Percentiles rank a stretch among this genome's conserved stretches.
These are phyloP conservation scores for Lasioglossum villosulum DNA, from an alignment of 2,888 invertebrate species.

Conservation along the genomic window DNA sequence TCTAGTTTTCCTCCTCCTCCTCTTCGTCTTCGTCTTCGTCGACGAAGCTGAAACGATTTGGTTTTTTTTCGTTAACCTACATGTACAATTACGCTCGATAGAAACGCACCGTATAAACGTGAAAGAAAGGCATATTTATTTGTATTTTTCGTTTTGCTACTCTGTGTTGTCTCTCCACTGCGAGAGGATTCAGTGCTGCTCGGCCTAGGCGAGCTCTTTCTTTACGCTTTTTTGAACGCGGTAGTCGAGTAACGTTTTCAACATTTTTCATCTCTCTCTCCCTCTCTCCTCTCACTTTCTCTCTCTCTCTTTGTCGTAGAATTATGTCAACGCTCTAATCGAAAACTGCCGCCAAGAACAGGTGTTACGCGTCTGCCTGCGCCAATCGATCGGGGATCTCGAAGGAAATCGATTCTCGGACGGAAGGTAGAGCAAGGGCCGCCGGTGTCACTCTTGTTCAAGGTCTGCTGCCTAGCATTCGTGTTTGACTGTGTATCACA, in stretches of 20 bases:
- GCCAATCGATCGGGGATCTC: conserved; percentile 36
- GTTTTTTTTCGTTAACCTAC: conserved; percentile 30
- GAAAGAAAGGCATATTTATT: conserved; percentile 58
- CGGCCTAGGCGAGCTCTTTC: conserved; percentile 36
- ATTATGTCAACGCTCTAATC: not conserved
- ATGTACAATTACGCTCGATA: conserved; percentile 51
- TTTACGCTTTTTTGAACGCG: conserved; percentile 15
- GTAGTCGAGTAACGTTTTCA: not conserved
- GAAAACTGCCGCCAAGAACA: conserved; percentile 31
- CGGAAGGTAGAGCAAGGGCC: conserved; percentile 70
- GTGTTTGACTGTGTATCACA: not conserved
- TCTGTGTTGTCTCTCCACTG: conserved; percentile 18
- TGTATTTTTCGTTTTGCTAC: conserved; percentile 17
- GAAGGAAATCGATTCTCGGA: conserved; percentile 54
- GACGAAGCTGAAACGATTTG: conserved; percentile 30
- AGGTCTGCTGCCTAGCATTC: not conserved
- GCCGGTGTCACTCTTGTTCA: conserved; percentile 50
- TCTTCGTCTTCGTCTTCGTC: not conserved
- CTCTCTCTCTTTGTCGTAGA: not conserved
- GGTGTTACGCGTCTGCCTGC: conserved; percentile 58
- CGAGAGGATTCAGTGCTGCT: conserved; percentile 52
- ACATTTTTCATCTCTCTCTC: not conserved
- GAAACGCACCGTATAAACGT: conserved; percentile 59
- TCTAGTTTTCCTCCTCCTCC: not conserved
- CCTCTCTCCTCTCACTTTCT: not conserved